These are phyloP conservation scores for Lucilia cuprina DNA, from an alignment of 1,140 invertebrate species.

Conservation along the genomic window DNA sequence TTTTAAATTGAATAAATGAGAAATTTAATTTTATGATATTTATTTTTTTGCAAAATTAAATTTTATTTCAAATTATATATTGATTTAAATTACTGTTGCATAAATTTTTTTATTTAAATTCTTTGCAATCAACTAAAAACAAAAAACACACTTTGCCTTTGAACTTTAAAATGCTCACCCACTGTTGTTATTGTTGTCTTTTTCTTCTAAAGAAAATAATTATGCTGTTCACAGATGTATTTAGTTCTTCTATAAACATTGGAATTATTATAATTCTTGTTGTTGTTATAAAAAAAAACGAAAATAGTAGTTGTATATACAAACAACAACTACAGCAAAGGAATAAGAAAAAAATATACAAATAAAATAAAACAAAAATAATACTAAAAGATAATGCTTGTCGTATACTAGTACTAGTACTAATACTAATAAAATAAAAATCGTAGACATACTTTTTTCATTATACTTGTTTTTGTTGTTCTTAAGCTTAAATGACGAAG, in stretches of 20 bases:
- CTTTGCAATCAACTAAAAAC: no score
- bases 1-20: no score
- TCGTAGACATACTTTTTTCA: constrained; percentile 2
- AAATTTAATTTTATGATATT: no score
- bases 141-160: no score
- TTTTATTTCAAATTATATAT: no score
- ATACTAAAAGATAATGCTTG: background rate
- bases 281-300: no score
- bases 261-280: background rate
- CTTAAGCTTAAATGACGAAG: background rate
- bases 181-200: background rate
- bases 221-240: background rate
- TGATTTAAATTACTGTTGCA: no score
- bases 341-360: no score
- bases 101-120: no score
- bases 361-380: background rate
- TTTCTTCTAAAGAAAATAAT: background rate
- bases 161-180: background rate
- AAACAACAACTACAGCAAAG: background rate
- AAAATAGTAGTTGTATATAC: background rate
- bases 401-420: background rate
- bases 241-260: background rate
- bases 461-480: background rate
- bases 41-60: no score
- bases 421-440: background rate